phyloP scores from a whole-genome alignment of 2,113 vertebrate species.

The Siniperca chuatsi region DNA sequence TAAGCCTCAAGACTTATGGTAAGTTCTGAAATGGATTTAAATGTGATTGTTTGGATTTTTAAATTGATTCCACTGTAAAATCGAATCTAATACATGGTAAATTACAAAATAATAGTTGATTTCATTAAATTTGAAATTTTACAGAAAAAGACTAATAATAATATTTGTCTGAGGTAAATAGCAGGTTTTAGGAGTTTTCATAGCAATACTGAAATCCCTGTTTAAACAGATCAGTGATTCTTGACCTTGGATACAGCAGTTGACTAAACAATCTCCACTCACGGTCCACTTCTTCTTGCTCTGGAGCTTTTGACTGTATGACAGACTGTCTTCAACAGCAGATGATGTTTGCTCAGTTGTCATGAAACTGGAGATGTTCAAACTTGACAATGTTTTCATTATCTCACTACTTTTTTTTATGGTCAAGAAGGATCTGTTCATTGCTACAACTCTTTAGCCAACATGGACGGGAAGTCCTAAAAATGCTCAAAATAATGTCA shows the following conservation, averaged over 20 bases:
- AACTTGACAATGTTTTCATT: neutral
- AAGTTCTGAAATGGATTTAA: neutral
- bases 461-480: neutral
- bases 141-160: neutral
- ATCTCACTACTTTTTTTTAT: neutral
- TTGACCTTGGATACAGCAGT: neutral
- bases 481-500: neutral
- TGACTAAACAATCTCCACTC: neutral
- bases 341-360: neutral
- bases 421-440: neutral
- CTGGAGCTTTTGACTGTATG: neutral
- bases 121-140: neutral
- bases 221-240: neutral
- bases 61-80: neutral
- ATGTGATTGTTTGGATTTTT: neutral
- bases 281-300: neutral
- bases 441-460: neutral
- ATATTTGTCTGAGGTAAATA: neutral
- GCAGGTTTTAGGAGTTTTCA: neutral
- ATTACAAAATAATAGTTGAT: neutral
- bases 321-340: neutral
- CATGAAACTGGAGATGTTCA: neutral
- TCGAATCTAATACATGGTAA: neutral
- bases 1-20: neutral
- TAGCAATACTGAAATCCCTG: neutral